Evolutionary conservation across 2,888 invertebrate genomes (phyloP), one percentile per base, ranked within the genome.

Genomic region (Epicampocera succincta): DNA sequence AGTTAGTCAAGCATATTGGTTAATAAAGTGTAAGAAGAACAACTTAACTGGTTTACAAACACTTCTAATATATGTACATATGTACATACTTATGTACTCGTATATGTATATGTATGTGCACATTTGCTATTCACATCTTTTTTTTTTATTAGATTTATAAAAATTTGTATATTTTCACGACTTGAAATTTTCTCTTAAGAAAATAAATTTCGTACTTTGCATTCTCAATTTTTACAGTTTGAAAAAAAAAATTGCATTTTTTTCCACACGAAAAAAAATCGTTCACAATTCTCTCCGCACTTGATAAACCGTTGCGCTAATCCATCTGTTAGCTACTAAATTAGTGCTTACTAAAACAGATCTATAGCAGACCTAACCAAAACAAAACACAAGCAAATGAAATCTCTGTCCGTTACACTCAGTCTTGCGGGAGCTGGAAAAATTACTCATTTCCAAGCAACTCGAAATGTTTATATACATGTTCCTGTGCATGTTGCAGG

Each of bases 311-410:
- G 58, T 69, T 40, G 60, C 74, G 74, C 74, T 60, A 56, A 78
- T 82, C 81, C 77, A 77, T 78, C 73, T 38, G 69, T 74, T 74
- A 74, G 81, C 74, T 71, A 82, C 81, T 82, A 78, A 82, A 33
- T 78, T 69, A 68, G 58, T 52, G 50, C 9, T 25, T 46, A 65
- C 77, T 82, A 71, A 74, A 74, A 71, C 56, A 71, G 78, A 82
- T 82, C 81, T 73, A 76, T 56, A 66, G 48, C 40, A 60, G 63
- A 66, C 65, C 60, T 52, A 54, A 46, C 65, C 63, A 66, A 60
- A 63, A 63, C 46, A 44, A 66, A n/a, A n/a, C n/a, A n/a, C 25
- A 50, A 42, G 8, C 42, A 17, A 50, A 48, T 33, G 38, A 3
- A 38, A 12, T 52, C 58, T 19, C 38, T 17, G 12, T 9, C 48